Conservation (phyloP, 2,113 vertebrate genomes). For the Alosa alosa region DNA sequence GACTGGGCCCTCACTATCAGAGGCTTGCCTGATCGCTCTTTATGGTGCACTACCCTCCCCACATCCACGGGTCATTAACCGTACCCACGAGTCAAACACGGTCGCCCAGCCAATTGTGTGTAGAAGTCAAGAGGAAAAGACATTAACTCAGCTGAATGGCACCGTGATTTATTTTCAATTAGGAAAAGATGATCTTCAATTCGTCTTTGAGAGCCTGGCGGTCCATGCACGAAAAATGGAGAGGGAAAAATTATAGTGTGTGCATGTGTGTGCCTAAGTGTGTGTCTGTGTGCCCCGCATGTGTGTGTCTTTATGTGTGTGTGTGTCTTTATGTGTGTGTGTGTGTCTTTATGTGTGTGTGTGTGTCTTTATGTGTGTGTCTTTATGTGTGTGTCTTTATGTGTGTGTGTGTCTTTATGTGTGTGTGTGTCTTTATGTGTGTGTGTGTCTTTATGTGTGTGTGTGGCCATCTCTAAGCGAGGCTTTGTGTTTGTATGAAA, state of each 20-base stretch:
- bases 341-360: no score
- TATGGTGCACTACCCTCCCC: slow-evolving; percentile 28
- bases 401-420: slow-evolving; percentile 18
- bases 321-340: neutral
- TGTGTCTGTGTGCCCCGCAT: slow-evolving; percentile 4
- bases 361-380: slow-evolving; percentile 18
- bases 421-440: neutral
- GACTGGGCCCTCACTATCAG: slow-evolving; percentile 34
- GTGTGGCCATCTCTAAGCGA: neutral
- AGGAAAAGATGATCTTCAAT: slow-evolving; percentile 39
- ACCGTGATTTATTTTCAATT: slow-evolving; percentile 55
- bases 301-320: slow-evolving; percentile 19
- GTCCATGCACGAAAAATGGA: neutral
- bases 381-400: neutral
- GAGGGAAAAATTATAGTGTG: slow-evolving; percentile 4
- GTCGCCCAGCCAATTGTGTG: slow-evolving; percentile 40
- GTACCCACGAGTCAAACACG: slow-evolving; percentile 26
- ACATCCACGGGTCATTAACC: slow-evolving; percentile 50
- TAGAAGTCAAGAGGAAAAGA: slow-evolving; percentile 37
- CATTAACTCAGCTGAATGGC: slow-evolving; percentile 32
- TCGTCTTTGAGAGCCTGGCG: slow-evolving; percentile 33
- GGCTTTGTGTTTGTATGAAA: slow-evolving; percentile 19
- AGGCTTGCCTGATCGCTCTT: slow-evolving; percentile 42
- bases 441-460: slow-evolving; percentile 13
- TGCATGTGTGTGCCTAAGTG: neutral